These are phyloP conservation scores for Meganola albula DNA, from an alignment of 2,888 invertebrate species.

Conservation along the genomic window DNA sequence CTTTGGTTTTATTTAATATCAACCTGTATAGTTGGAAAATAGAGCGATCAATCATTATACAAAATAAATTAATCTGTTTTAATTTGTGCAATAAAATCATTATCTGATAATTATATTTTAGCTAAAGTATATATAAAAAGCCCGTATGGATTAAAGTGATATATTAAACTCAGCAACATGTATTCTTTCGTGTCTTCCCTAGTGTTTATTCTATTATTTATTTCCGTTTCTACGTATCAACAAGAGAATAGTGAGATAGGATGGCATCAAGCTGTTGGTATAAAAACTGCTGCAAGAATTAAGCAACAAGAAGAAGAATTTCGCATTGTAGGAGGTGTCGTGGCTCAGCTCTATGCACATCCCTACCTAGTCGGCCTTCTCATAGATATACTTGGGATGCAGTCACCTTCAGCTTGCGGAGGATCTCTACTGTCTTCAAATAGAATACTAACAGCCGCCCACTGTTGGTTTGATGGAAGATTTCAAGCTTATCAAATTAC, in stretches of 20 bases:
- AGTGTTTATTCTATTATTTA: slow-evolving; percentile 29
- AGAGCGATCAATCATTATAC: slow-evolving; percentile 24
- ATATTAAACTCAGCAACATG: slow-evolving; percentile 5
- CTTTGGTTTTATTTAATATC: too few relatives aligned
- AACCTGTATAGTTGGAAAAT: too few relatives aligned
- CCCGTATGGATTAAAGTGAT: background rate
- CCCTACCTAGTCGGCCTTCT: slow-evolving; percentile 56
- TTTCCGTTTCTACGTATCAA: slow-evolving; percentile 20
- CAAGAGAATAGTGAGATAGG: slow-evolving; percentile 28
- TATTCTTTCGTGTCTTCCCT: slow-evolving; percentile 36
- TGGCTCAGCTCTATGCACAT: slow-evolving; percentile 46
- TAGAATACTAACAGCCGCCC: slow-evolving; percentile 57
- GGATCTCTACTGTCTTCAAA: slow-evolving; percentile 46
- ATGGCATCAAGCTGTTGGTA: slow-evolving; percentile 50
- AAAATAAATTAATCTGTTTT: slow-evolving; percentile 28
- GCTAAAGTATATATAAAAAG: slow-evolving; percentile 18
- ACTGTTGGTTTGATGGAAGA: slow-evolving; percentile 57
- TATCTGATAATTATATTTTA: slow-evolving; percentile 27
- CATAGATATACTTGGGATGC: slow-evolving; percentile 43
- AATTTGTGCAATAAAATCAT: slow-evolving; percentile 32
- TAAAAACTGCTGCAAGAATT: slow-evolving; percentile 45
- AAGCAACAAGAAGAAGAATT: slow-evolving; percentile 32
- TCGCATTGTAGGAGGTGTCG: slow-evolving; percentile 51
- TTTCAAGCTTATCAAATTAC: slow-evolving; percentile 49
- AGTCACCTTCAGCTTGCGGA: slow-evolving; percentile 49